These are phyloP conservation scores for Coecobrya sp. DNA, from an alignment of 2,888 invertebrate genomes.

Conservation along the genomic window DNA sequence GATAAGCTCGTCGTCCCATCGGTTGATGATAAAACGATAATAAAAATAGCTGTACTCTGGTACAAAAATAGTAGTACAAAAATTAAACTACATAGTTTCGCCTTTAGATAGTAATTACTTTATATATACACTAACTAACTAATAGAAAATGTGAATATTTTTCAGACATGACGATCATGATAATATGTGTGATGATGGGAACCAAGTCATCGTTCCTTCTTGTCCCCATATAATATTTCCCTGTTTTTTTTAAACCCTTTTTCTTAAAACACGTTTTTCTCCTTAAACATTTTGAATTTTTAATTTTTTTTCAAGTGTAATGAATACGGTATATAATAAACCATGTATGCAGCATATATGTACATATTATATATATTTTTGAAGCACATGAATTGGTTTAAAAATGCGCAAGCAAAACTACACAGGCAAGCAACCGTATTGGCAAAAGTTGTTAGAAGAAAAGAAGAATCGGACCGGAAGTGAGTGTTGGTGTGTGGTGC, in stretches of 20 bases:
- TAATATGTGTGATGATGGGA: background rate
- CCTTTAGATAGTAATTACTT: conserved; percentile 23
- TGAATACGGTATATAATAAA: too few relatives aligned
- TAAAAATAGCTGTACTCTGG: conserved; percentile 55
- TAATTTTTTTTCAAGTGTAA: too few relatives aligned
- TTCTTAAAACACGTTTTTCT: too few relatives aligned
- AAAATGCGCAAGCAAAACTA: background rate
- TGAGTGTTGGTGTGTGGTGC: conserved; percentile 54
- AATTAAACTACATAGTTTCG: background rate
- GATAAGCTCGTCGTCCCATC: conserved; percentile 21
- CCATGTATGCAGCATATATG: too few relatives aligned
- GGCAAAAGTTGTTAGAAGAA: background rate
- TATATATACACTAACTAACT: too few relatives aligned
- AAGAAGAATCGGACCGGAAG: conserved; percentile 66
- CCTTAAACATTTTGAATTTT: too few relatives aligned
- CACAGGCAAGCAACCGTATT: background rate
- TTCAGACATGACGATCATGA: conserved; percentile 20
- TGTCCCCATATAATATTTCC: background rate
- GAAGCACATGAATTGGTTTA: background rate
- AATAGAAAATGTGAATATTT: conserved; percentile 44
- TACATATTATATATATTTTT: too few relatives aligned
- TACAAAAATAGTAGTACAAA: conserved; percentile 32
- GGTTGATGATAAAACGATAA: conserved; percentile 39
- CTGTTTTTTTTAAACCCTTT: background rate
- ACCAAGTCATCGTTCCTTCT: conserved; percentile 35